Conservation (phyloP, 1,140 invertebrate species). For the Drosophila mauritiana region DNA sequence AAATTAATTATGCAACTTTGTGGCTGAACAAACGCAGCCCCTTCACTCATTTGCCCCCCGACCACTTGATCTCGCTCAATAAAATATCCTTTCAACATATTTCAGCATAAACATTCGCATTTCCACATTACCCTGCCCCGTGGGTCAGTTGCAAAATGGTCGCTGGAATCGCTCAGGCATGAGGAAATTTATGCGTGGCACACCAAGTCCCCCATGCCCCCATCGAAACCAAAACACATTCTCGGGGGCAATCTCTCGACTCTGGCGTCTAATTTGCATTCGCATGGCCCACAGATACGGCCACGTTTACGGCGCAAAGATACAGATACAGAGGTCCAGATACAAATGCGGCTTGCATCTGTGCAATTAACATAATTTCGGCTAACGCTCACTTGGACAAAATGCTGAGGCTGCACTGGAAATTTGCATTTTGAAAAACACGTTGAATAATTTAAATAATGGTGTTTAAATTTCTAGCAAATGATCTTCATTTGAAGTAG, state of each 20-base stretch:
- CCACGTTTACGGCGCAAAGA: slow-evolving; percentile 15
- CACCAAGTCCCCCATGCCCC: slow-evolving; percentile 41
- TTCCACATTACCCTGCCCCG: slow-evolving; percentile 19
- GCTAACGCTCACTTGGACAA: slow-evolving; percentile 58
- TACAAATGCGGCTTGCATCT: slow-evolving; percentile 51
- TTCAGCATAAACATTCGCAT: slow-evolving; percentile 64
- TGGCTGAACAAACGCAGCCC: slow-evolving; percentile 27
- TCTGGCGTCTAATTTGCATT: slow-evolving; percentile 62
- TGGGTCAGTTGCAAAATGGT: slow-evolving; percentile 47
- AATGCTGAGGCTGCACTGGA: slow-evolving; percentile 9
- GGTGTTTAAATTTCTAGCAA: background rate
- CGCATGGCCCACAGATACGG: slow-evolving; percentile 53
- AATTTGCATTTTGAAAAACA: slow-evolving; percentile 2
- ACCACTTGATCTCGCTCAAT: slow-evolving; percentile 36
- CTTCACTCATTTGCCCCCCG: background rate
- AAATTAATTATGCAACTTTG: slow-evolving; percentile 80
- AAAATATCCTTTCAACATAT: slow-evolving; percentile 74
- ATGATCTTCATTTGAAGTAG: background rate
- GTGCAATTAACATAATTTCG: slow-evolving; percentile 75
- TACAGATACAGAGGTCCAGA: slow-evolving; percentile 8
- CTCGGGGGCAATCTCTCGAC: slow-evolving; percentile 45
- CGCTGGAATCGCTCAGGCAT: slow-evolving; percentile 55
- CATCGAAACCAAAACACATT: slow-evolving; percentile 64
- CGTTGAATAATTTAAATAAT: background rate
- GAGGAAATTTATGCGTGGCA: slow-evolving; percentile 77